Evolutionary conservation across 2,113 vertebrate species (phyloP).

Genomic region (Triplophysa rosa): DNA sequence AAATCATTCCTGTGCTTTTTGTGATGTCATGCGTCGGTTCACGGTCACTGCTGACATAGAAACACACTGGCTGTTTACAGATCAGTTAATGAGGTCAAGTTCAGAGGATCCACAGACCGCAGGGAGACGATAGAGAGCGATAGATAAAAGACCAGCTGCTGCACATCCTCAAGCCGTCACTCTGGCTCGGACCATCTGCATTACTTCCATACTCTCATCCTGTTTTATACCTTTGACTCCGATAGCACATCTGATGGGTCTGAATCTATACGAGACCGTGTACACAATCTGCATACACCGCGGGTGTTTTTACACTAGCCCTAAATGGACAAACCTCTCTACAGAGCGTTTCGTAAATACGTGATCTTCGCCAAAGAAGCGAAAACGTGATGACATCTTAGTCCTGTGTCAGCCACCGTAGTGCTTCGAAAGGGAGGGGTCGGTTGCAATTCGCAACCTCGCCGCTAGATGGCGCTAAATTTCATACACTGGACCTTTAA

Average conservation of each 20-base stretch:
- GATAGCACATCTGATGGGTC: background rate
- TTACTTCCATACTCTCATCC: background rate
- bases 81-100: conserved; percentile 24
- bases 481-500: too few species aligned
- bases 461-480: too few species aligned
- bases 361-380: too few species aligned
- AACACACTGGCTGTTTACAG: background rate
- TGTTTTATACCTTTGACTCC: background rate
- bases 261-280: background rate
- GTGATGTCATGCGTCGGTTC: background rate
- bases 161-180: conserved; percentile 9
- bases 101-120: conserved; percentile 20
- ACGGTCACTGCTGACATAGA: background rate
- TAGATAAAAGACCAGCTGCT: conserved; percentile 13
- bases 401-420: too few species aligned
- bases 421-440: too few species aligned
- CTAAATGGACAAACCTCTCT: too few species aligned
- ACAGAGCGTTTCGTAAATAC: too few species aligned
- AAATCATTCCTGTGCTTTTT: too few species aligned
- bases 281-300: background rate
- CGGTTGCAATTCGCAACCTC: too few species aligned
- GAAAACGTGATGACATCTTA: too few species aligned
- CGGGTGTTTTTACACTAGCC: too few species aligned
- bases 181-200: conserved; percentile 15
- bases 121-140: background rate